A percentile compares a stretch with the other conserved stretches of the same genome.
Conservation (phyloP, 2,888 invertebrate species). For the Lasioglossum calceatum region DNA sequence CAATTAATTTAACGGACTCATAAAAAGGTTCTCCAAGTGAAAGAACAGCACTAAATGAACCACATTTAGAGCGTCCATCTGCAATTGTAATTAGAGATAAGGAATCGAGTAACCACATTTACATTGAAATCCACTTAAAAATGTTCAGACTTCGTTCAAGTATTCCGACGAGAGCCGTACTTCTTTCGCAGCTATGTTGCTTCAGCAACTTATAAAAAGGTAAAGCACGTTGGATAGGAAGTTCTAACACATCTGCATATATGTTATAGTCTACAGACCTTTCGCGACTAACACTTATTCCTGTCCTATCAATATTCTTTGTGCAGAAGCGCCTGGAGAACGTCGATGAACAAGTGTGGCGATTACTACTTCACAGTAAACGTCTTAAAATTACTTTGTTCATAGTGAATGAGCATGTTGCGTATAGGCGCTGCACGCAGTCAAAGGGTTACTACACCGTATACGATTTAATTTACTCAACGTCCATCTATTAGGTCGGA, state of each 20-base stretch:
- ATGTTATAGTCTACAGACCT: neutral
- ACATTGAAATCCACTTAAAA: neutral
- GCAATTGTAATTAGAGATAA: neutral
- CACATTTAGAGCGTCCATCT: neutral
- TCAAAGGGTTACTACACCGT: neutral
- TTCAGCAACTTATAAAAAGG: neutral
- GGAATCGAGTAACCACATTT: neutral
- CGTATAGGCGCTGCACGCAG: no score
- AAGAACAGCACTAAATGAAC: neutral
- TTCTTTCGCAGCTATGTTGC: neutral
- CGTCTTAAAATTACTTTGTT: neutral
- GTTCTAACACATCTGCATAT: neutral
- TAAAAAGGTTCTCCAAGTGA: neutral
- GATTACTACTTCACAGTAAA: neutral
- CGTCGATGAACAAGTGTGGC: neutral
- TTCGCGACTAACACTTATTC: neutral
- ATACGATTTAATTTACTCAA: no score
- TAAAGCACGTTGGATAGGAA: neutral
- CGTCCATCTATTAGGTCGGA: no score
- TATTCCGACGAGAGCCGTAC: neutral
- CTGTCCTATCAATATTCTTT: neutral
- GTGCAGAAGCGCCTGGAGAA: neutral
- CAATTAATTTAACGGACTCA: neutral
- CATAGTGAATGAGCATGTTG: neutral
- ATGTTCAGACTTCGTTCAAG: neutral